Conservation (phyloP, 2,797 vertebrate species). For the Myripristis jacobus region DNA sequence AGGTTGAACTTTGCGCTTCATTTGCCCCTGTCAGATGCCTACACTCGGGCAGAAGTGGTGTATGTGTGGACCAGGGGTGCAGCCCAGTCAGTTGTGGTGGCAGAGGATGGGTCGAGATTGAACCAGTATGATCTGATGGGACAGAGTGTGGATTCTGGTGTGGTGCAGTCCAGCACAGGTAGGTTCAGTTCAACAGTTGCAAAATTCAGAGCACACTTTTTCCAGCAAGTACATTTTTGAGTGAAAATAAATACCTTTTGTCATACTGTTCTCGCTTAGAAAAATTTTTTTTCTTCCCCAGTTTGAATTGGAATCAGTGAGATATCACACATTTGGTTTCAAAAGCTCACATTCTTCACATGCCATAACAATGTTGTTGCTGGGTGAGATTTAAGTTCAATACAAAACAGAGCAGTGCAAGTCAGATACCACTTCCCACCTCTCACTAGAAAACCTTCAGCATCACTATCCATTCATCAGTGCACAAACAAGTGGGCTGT, state of each 20-base stretch:
- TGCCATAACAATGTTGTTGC: too few species aligned
- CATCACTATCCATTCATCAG: not conserved
- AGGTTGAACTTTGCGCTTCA: constrained; percentile 22
- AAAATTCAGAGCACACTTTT: not conserved
- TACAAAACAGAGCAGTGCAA: not conserved
- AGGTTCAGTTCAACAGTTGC: constrained; percentile 32
- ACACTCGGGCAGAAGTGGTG: constrained; percentile 95
- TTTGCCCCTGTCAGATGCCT: constrained; percentile 88
- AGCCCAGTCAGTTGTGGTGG: constrained; percentile 95
- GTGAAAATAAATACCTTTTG: not conserved
- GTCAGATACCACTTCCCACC: not conserved
- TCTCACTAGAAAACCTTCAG: constrained; percentile 5
- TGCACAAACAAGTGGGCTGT: not conserved
- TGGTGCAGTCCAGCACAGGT: constrained; percentile 98
- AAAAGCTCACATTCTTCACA: too few species aligned
- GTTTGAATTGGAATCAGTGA: too few species aligned
- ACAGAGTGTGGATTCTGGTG: constrained; percentile 95
- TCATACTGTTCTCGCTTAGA: too few species aligned
- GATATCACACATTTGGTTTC: too few species aligned
- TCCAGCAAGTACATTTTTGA: not conserved
- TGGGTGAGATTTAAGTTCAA: not conserved
- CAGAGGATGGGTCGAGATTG: constrained; percentile 95
- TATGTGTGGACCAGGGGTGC: constrained; percentile 97
- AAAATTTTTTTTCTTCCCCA: too few species aligned
- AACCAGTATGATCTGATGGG: constrained; percentile 98